Evolutionary conservation across 2,888 invertebrate genomes (phyloP).

Genomic region (Clunio marinus): DNA sequence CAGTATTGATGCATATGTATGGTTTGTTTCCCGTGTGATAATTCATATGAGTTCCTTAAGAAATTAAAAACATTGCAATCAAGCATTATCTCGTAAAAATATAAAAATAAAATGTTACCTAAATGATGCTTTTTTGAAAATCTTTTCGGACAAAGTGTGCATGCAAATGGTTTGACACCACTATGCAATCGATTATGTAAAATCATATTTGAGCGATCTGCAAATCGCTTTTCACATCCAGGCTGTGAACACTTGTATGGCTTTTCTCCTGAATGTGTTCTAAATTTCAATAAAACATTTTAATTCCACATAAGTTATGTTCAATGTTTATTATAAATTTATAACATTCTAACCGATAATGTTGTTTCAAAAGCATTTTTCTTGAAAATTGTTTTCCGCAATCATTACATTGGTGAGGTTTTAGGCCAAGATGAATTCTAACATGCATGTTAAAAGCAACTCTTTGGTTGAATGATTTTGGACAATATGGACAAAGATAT

Average conservation of each 20-base stretch:
- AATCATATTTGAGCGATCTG: conserved; percentile 81
- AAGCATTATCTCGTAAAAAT: neutral
- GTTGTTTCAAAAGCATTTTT: conserved; percentile 80
- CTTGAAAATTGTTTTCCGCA: conserved; percentile 64
- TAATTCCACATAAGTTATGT: too few relatives aligned
- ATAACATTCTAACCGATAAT: too few relatives aligned
- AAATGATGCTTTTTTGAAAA: conserved; percentile 83
- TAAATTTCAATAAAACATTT: too few relatives aligned
- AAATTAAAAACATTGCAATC: neutral
- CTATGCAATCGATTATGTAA: conserved; percentile 75
- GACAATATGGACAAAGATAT: conserved; percentile 74
- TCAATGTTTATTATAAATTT: too few relatives aligned
- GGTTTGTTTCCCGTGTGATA: conserved; percentile 78
- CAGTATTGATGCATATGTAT: conserved; percentile 62
- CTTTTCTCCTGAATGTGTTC: conserved; percentile 67
- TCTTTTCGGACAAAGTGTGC: conserved; percentile 61
- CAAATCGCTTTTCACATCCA: conserved; percentile 73
- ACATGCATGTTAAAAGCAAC: conserved; percentile 87
- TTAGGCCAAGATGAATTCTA: conserved; percentile 68
- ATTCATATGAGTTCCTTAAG: conserved; percentile 67
- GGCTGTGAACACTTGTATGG: conserved; percentile 71
- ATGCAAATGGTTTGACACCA: conserved; percentile 70
- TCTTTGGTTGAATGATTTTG: conserved; percentile 79
- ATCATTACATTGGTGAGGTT: conserved; percentile 48
- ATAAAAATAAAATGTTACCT: too few relatives aligned